Evolutionary conservation across 2,888 invertebrate species (phyloP).

Genomic region (Eupithecia centaureata): DNA sequence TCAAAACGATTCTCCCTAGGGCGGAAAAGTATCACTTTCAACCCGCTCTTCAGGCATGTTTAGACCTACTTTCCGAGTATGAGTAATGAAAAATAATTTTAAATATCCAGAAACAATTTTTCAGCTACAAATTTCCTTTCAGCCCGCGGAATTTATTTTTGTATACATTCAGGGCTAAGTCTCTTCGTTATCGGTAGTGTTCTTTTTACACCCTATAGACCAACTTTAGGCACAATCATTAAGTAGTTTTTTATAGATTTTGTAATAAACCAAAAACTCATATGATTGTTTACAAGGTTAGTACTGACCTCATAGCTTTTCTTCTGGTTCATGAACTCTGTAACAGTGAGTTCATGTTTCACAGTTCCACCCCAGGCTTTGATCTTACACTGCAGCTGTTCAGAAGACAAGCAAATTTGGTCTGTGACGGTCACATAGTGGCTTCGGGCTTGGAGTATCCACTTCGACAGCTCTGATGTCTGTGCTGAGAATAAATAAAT

Average conservation of each 20-base stretch:
- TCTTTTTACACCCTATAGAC: too few relatives aligned
- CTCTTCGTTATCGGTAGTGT: too few relatives aligned
- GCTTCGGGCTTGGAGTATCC: slow-evolving; percentile 57
- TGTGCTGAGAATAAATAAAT: slow-evolving; percentile 44
- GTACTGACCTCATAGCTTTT: slow-evolving; percentile 89
- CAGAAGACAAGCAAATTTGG: slow-evolving; percentile 72
- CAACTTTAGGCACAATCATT: neutral
- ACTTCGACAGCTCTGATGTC: slow-evolving; percentile 54
- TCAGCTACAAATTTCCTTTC: too few relatives aligned
- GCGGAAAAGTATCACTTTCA: too few relatives aligned
- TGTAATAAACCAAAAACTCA: neutral
- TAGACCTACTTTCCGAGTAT: too few relatives aligned
- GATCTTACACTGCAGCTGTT: slow-evolving; percentile 68
- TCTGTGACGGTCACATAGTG: slow-evolving; percentile 63
- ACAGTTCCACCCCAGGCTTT: slow-evolving; percentile 61
- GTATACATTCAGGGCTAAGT: too few relatives aligned
- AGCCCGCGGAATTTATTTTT: too few relatives aligned
- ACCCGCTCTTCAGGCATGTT: too few relatives aligned
- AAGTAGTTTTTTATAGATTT: neutral
- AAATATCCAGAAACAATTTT: too few relatives aligned
- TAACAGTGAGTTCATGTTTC: slow-evolving; percentile 71
- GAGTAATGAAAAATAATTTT: too few relatives aligned
- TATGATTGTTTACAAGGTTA: neutral
- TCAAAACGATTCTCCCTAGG: too few relatives aligned
- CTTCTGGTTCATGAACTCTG: slow-evolving; percentile 91